Evolutionary conservation across 2,113 vertebrate genomes (phyloP).

Genomic region (Rhinolophus ferrumequinum): DNA sequence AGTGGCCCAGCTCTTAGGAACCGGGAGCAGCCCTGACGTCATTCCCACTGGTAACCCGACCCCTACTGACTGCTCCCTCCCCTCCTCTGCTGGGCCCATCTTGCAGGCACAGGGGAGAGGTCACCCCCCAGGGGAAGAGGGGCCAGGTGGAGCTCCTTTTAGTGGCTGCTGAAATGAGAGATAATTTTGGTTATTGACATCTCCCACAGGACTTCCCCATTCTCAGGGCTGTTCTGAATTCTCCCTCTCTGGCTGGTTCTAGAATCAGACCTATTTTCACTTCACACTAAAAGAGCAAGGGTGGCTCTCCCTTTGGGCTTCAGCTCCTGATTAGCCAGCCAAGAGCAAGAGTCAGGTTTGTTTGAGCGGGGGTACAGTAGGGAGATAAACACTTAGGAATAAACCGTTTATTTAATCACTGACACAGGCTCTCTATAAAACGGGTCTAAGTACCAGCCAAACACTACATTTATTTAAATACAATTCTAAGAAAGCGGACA

Average conservation of each 20-base stretch:
- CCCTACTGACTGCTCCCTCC: conserved; percentile 36
- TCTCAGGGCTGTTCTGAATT: conserved; percentile 7
- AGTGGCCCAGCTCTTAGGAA: neutral
- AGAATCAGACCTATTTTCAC: neutral
- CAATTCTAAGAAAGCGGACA: neutral
- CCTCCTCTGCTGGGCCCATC: neutral
- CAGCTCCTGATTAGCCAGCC: neutral
- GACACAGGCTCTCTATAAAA: neutral
- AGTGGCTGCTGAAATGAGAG: conserved; percentile 72
- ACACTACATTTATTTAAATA: neutral
- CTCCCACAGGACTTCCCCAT: conserved; percentile 46
- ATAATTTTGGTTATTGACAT: conserved; percentile 63
- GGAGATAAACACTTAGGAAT: neutral
- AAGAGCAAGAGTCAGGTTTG: neutral
- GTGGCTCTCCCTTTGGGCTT: neutral
- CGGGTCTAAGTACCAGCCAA: neutral
- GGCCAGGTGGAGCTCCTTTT: conserved; percentile 68
- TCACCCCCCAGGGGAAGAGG: conserved; percentile 51
- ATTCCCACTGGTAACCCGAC: conserved; percentile 63
- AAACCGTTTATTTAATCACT: neutral
- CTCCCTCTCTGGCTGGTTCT: neutral
- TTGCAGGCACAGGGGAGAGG: conserved; percentile 38
- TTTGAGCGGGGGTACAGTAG: neutral
- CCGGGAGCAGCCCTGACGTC: conserved; percentile 54
- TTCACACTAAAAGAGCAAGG: neutral